Conservation (phyloP, 92 coral and sea anemone species). For the Diadumene lineata region DNA sequence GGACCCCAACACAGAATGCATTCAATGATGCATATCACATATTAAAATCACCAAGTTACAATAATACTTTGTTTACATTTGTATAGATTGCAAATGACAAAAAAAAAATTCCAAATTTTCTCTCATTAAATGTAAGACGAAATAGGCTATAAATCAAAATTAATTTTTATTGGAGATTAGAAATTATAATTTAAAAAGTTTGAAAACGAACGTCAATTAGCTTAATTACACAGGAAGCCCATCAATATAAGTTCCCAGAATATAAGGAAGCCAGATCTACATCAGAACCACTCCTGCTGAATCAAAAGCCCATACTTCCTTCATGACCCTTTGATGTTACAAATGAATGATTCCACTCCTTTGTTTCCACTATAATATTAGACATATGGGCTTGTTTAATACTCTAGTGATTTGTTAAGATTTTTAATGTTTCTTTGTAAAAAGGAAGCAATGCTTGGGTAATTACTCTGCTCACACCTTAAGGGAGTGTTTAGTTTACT, state of each 20-base stretch:
- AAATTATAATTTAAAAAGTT: too few species aligned
- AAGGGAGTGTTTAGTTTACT: neutral
- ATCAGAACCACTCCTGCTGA: neutral
- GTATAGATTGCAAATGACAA: too few species aligned
- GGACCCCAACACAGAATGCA: neutral
- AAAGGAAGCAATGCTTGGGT: neutral
- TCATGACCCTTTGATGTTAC: neutral
- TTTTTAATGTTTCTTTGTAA: neutral
- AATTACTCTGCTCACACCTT: neutral
- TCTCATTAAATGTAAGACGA: too few species aligned
- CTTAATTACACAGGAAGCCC: neutral
- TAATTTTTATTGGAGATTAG: neutral
- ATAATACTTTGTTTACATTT: too few species aligned
- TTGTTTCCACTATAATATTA: neutral
- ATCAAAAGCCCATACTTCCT: neutral
- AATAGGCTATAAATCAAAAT: neutral
- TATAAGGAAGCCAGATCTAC: neutral
- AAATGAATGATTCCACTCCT: neutral
- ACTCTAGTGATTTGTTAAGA: neutral
- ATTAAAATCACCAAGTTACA: too few species aligned
- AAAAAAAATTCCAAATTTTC: too few species aligned
- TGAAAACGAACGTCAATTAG: too few species aligned
- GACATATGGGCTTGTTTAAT: neutral
- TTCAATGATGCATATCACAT: neutral
- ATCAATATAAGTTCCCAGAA: neutral